Base-by-base conservation (phyloP, 2,797 vertebrate genomes). In the Serranus cabrilla region DNA sequence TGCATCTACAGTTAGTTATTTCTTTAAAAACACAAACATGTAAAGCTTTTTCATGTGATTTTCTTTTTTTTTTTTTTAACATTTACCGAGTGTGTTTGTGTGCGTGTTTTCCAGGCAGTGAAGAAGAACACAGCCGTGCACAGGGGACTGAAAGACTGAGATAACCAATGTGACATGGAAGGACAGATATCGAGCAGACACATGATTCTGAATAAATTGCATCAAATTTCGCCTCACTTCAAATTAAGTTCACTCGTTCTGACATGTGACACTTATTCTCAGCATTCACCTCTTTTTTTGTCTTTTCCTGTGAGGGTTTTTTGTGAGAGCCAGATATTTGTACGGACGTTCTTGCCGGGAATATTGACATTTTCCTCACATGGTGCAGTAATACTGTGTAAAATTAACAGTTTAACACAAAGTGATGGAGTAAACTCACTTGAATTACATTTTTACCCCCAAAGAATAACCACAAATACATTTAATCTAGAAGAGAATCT, bases 181-280 rank as follows among this genome's bases (percentile, higher is more conserved):
- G 79, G 89, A 92, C 86, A 63, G 89, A 88, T 84, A 87, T 88
- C 71, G 66, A 89, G 76, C 76, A 81, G 88, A 93, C 89, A 89
- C 80, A 81, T 65, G 86, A 88, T 89, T 89, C 86, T 78, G 87
- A 92, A 93, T 91, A 90, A 89, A 91, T 90, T 86, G 85, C 91
- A 85, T 90, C 88, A 87, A 87, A 92, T 92, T 91, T 88, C 72
- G 71, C 74, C 85, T 92, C 88, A 89, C 86, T 87, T 90, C 90
- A 91, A 84, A 89, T 91, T 83, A 90, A 82, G 81, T 81, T 91
- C 82, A 91, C 84, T 86, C 40, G 58, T 65, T 83, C 78, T 87
- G 93, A 93, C 90, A 89, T 90, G 83, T 92, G 91, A 91, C 92
- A 93, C 86, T 91, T 89, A 85, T 84, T 92, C 76, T 88, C 80